These are phyloP conservation scores for Pemphigus obesinymphae DNA, from an alignment of 1,140 invertebrate species.

Conservation along the genomic window DNA sequence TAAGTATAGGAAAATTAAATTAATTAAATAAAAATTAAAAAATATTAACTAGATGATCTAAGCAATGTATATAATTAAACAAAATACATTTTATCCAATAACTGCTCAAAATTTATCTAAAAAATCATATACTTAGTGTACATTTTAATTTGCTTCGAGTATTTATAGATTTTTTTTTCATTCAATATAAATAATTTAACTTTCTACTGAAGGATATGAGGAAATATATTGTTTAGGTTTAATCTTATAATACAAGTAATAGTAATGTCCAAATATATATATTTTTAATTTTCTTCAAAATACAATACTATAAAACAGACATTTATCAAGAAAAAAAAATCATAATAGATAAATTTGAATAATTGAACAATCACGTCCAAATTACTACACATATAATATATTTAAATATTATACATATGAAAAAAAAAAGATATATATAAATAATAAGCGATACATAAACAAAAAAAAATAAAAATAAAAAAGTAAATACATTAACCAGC, in stretches of 20 bases:
- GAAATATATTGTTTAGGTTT: not conserved
- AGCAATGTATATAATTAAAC: no score
- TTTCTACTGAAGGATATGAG: not conserved
- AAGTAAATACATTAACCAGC: not conserved
- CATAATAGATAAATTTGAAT: not conserved
- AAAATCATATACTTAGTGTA: no score
- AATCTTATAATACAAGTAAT: not conserved
- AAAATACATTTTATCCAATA: no score
- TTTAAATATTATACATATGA: not conserved
- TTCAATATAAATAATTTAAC: no score
- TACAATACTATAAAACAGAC: not conserved
- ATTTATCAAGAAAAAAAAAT: not conserved
- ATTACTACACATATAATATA: not conserved
- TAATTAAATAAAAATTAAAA: no score
- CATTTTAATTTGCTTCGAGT: no score
- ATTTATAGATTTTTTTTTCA: no score
- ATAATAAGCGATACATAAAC: not conserved
- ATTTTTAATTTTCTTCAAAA: not conserved
- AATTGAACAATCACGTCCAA: not conserved
- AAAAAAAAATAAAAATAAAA: not conserved
- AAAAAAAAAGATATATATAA: not conserved
- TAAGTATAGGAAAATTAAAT: no score
- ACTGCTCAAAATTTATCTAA: no score
- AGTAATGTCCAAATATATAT: not conserved
- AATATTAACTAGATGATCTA: no score